Evolutionary conservation across 2,113 vertebrate genomes (phyloP), one percentile per base, ranked within the genome.

Genomic region (Dipodomys merriami): DNA sequence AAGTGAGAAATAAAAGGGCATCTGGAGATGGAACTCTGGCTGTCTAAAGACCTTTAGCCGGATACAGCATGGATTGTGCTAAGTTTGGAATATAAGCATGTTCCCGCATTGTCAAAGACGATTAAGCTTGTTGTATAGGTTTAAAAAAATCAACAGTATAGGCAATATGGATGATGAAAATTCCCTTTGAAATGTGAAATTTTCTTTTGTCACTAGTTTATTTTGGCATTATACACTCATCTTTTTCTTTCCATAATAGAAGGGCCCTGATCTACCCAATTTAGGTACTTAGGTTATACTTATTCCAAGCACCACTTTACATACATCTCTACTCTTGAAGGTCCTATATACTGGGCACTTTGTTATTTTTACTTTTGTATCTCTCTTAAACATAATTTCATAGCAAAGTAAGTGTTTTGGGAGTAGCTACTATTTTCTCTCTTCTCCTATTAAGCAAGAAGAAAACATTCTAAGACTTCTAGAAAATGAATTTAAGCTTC

Each of bases 401-500:
- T 67, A 46, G 30, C 18, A 86, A 88, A 86, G 33, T 33, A 60
- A 44, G 5, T 57, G 30, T 53, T 94, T 49, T 57, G 20, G 76
- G 84, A 39, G 35, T 80, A n/a, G 57, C 7, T 30, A 39, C 39
- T 39, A 39, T 71, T 71, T 53, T 20, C 39, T 83, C 80, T 60
- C 9, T 83, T 77, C 83, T 76, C 22, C 53, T 76, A 65, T n/a
- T 77, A 64, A 87, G 15, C 62, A 64, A 1, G 16, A 27, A 2
- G 27, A 74, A 29, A 74, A 33, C 29, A 1, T 11, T 27, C 12
- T 0, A 46, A 77, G 23, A 72, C 23, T 71, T 49, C 22, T 69
- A 80, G 27, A 80, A 96, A 93, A 77, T 71, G 8, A 93, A 86
- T 57, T 39, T 11, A 71, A 67, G 39, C n/a, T 60, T 12, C 53